Evolutionary conservation across 1,140 invertebrate species (phyloP).

Genomic region (Brachionus rubens): DNA sequence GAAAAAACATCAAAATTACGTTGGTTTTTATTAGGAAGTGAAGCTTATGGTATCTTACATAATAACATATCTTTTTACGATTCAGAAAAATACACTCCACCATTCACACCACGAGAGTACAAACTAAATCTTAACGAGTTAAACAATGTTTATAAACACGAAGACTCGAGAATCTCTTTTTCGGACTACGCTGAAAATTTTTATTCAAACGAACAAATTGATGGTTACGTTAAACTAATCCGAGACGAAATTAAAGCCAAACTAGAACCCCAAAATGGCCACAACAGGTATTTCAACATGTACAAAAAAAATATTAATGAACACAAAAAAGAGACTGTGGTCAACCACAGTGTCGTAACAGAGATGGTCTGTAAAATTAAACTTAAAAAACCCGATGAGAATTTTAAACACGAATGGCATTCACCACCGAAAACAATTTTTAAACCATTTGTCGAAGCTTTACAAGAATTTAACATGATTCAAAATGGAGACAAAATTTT

Average conservation of each 20-base stretch:
- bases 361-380: constrained; percentile 45
- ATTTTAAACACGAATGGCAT: constrained; percentile 65
- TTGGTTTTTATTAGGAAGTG: constrained; percentile 63
- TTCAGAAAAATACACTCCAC: neutral
- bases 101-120: constrained; percentile 5
- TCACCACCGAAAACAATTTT: constrained; percentile 76
- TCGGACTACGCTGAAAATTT: neutral
- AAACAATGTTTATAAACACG: neutral
- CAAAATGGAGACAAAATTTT: constrained; percentile 75
- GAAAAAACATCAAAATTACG: constrained; percentile 68
- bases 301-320: neutral
- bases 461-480: constrained; percentile 81
- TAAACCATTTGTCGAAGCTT: constrained; percentile 74
- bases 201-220: neutral
- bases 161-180: neutral
- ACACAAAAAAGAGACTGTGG: neutral
- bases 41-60: constrained; percentile 42
- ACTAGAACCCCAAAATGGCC: neutral
- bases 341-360: no score
- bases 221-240: neutral
- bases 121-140: neutral
- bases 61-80: constrained; percentile 30
- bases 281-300: neutral
- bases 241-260: neutral
- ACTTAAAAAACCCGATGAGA: constrained; percentile 59